Base-by-base conservation (phyloP, 2,797 vertebrate species). In the Podarcis siculus region DNA sequence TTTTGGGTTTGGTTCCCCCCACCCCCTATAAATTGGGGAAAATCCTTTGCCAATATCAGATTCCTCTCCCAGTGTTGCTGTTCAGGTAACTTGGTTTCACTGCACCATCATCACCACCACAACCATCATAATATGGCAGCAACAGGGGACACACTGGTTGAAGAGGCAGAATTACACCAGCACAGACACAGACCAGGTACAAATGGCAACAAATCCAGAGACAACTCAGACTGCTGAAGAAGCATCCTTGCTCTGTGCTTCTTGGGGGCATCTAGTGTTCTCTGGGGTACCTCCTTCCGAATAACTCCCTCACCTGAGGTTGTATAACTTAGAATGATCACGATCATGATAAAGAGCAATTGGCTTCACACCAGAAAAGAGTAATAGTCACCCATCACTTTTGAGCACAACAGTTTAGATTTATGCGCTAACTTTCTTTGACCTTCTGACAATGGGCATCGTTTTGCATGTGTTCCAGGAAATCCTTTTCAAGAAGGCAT, bases 391-490 rank as follows among this genome's bases (percentile, higher is more conserved):
- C 61, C 49, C 15, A 35, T 66, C 77, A 79, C n/a, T 82, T 89
- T 82, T 72, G 66, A 83, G 64, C 15, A 39, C n/a, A 58, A 25
- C 39, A n/a, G 66, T 79, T 83, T 83, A 86, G 85, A 83, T 86
- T 86, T 83, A 83, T 25, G 21, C 35, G 15, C 19, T 30, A 6
- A 83, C 23, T 21, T 23, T 71, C n/a, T 32, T 27, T 39, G 49
- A 82, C 39, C 73, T 77, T 55, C 76, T 32, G 32, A 76, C 17
- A 39, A 45, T 35, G n/a, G 35, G 17, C 27, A 7, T 66, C 55
- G 8, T 13, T 86, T 72, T 78, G 83, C 37, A 88, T 9, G 23
- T 78, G 82, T 86, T 83, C 87, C 87, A 83, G 75, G 81, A 83
- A 83, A 77, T 17, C 25, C 42, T 83, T 79, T 55, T 72, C 45